Percentiles rank a stretch among this genome's conserved stretches.
Conservation (phyloP, 2,888 invertebrate species). For the Plemyria rubiginata region DNA sequence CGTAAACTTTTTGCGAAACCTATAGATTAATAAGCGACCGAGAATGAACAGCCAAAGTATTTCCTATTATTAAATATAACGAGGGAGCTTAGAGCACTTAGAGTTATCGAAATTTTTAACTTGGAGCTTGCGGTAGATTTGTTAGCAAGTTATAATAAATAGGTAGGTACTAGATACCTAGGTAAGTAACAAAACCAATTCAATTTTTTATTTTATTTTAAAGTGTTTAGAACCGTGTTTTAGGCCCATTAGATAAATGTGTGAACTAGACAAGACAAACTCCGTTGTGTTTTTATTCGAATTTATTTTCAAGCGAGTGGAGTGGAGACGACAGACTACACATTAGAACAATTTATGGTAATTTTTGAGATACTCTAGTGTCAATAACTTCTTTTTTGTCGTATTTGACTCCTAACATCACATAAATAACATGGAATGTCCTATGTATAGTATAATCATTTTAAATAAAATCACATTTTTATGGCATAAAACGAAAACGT, state of each 20-base stretch:
- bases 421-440: conserved; percentile 18
- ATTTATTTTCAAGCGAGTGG: background rate
- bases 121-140: no score
- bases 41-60: background rate
- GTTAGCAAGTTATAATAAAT: background rate
- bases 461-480: conserved; percentile 10
- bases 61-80: background rate
- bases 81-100: no score
- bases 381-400: conserved; percentile 14
- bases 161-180: no score
- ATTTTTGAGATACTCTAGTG: conserved; percentile 13
- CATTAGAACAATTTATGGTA: background rate
- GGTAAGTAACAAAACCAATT: background rate
- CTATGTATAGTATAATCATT: background rate
- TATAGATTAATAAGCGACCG: background rate
- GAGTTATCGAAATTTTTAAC: no score
- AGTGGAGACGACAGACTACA: background rate
- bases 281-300: background rate
- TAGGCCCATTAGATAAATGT: background rate
- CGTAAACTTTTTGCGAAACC: conserved; percentile 27
- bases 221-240: background rate
- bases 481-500: conserved; percentile 23
- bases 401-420: conserved; percentile 1
- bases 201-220: background rate
- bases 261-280: background rate